Evolutionary conservation across 2,888 invertebrate genomes (phyloP).

Genomic region (Stenodema calcarata): DNA sequence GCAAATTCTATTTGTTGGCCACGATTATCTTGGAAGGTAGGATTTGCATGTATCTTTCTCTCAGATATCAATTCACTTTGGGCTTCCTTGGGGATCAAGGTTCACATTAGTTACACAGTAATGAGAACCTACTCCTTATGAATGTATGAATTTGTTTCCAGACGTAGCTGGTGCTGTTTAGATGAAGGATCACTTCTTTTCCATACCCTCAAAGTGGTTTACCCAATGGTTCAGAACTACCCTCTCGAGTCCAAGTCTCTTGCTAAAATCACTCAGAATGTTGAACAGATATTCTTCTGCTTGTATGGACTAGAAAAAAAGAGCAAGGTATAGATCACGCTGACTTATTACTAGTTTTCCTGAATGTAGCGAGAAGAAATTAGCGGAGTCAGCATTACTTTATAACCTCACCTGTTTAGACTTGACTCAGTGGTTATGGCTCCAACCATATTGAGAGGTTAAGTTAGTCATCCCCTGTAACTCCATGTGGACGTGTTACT

Average conservation of each 20-base stretch:
- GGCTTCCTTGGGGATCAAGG: background rate
- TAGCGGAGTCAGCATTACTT: too few relatives aligned
- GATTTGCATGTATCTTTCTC: too few relatives aligned
- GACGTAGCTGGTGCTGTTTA: constrained; percentile 79
- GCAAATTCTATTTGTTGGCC: constrained; percentile 79
- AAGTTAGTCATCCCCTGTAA: too few relatives aligned
- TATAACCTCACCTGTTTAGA: too few relatives aligned
- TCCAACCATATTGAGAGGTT: background rate
- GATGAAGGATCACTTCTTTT: constrained; percentile 79
- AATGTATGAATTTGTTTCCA: constrained; percentile 58
- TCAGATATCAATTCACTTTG: too few relatives aligned
- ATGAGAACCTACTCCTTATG: background rate
- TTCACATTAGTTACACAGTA: too few relatives aligned
- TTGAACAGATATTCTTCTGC: constrained; percentile 88
- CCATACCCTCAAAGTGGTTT: constrained; percentile 78
- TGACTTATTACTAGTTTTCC: too few relatives aligned
- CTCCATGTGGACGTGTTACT: too few relatives aligned
- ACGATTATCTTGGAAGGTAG: constrained; percentile 79
- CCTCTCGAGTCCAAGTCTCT: constrained; percentile 53
- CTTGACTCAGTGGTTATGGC: too few relatives aligned
- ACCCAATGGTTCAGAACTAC: constrained; percentile 66
- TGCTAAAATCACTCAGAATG: constrained; percentile 74
- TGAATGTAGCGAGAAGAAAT: too few relatives aligned
- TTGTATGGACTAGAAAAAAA: constrained; percentile 82
- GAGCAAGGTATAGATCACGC: constrained; percentile 48